Evolutionary conservation across 2,797 vertebrate species (phyloP).

Genomic region (Orientallactaga sibirica): DNA sequence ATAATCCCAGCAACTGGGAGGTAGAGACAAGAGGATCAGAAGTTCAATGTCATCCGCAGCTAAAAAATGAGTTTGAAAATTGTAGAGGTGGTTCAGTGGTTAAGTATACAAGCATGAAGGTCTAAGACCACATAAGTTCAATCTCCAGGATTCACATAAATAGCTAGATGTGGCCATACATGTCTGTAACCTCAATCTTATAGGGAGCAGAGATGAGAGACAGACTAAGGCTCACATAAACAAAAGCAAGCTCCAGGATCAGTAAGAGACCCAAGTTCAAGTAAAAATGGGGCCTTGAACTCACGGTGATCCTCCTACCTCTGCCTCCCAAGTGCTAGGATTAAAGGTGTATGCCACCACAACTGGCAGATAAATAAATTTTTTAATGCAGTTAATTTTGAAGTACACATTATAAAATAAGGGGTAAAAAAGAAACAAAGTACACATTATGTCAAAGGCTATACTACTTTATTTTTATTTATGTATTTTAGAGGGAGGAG

Average conservation of each 20-base stretch:
- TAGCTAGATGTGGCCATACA: not conserved
- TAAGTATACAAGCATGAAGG: not conserved
- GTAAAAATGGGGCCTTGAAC: too few species aligned
- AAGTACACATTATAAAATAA: slow-evolving; percentile 42
- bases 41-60: too few species aligned
- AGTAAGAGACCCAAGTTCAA: too few species aligned
- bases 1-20: not conserved
- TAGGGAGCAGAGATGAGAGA: too few species aligned
- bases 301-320: too few species aligned
- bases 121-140: not conserved
- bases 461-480: not conserved
- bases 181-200: not conserved
- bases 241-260: too few species aligned
- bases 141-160: not conserved
- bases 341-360: too few species aligned
- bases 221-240: too few species aligned
- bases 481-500: too few species aligned
- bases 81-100: not conserved
- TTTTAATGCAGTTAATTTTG: slow-evolving; percentile 13
- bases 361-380: too few species aligned
- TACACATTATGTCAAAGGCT: slow-evolving; percentile 55
- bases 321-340: too few species aligned
- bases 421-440: not conserved
- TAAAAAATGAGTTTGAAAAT: too few species aligned
- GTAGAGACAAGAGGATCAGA: not conserved